Evolutionary conservation across 2,888 invertebrate genomes (phyloP), one percentile per base, ranked within the genome.

Genomic region (Latrodectus hesperus): DNA sequence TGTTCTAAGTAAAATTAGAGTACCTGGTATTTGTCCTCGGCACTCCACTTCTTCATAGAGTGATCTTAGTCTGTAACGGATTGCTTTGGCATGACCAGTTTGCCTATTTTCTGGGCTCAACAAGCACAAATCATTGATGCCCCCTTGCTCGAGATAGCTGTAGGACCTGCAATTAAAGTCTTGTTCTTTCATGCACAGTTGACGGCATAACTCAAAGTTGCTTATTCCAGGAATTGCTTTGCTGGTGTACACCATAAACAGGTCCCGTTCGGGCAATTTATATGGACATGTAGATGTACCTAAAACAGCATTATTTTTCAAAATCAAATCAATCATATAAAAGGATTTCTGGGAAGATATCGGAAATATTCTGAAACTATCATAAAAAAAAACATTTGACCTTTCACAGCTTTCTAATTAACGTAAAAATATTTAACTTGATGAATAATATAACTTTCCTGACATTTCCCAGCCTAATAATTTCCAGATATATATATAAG

Each of bases 61-160:
- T 11, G 95, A 95, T 75, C 90, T 81, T 9, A 90, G 87, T 22
- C 89, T 90, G 3, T 96, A 95, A 84, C 96, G 96, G 65, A 90
- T 85, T 12, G 90, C 90, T 38, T 89, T 90, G 11, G 84, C 81
- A 52, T 90, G 90, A 26, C 89, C 90, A 0, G 90, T 90, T n/a
- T 89, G 89, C 16, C 90, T 79, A 91, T 96, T 96, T 92, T 96
- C 96, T 85, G 96, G 95, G 92, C 96, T 96, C 72, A 97, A 93
- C 89, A 95, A 94, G 91, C 96, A 96, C 88, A 92, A 92, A 9
- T 90, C 89, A 53, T 89, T 89, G 52, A 79, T 85, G 26, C 87
- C 90, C 0, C 89, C 90, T 65, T 90, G 89, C 52, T 90, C 90
- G 12, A 90, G 67, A 74, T 90, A 91, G 76, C 91, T 91, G 83